Base-by-base conservation (phyloP, 2,888 invertebrate species). In the Dysmachus trigonus region DNA sequence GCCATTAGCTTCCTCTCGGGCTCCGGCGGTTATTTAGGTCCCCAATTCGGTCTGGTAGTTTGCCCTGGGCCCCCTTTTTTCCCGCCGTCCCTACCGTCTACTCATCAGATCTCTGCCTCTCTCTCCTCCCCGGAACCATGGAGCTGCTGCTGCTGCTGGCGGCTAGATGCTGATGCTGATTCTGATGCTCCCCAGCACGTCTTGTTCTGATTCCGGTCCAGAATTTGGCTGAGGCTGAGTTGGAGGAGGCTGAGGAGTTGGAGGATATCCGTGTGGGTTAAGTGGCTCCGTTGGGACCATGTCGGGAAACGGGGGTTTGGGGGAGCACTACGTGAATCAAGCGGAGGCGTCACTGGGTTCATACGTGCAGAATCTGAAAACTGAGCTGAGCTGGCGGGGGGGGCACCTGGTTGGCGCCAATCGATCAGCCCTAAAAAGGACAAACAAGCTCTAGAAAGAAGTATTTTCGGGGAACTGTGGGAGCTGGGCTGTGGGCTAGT, bases 401-500 rank as follows among this genome's bases (percentile, higher is more conserved):
- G 62, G 51, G 74, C 74, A 86, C 86, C 86, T 82, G 86, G 73
- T 86, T 86, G 86, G 86, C 86, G 86, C 86, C 86, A 86, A 86
- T 86, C 86, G 86, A 86, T 86, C 73, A 86, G 81, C 51, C 30
- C 33, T 18, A 62, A 62, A 74, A 72, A 31, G 74, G 85, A 47
- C 85, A 85, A 84, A 73, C 72, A 51, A 22, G 18, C n/a, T 31
- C 38, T n/a, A n/a, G n/a, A n/a, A n/a, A n/a, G n/a, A n/a, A n/a
- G n/a, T n/a, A n/a, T n/a, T n/a, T n/a, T n/a, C 15, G 38, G 18
- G 30, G 15, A 22, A 8, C 33, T 76, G 30, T 1, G 15, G 72
- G 8, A 7, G 72, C 30, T 30, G 3, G 15, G 31, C n/a, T 27
- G 27, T 27, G 73, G 30, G 35, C 18, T 62, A 15, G 38, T 41